Percentiles rank a stretch among this genome's conserved stretches.
Evolutionary conservation across 2,797 vertebrate species (phyloP).

Genomic region (Thaleichthys pacificus): DNA sequence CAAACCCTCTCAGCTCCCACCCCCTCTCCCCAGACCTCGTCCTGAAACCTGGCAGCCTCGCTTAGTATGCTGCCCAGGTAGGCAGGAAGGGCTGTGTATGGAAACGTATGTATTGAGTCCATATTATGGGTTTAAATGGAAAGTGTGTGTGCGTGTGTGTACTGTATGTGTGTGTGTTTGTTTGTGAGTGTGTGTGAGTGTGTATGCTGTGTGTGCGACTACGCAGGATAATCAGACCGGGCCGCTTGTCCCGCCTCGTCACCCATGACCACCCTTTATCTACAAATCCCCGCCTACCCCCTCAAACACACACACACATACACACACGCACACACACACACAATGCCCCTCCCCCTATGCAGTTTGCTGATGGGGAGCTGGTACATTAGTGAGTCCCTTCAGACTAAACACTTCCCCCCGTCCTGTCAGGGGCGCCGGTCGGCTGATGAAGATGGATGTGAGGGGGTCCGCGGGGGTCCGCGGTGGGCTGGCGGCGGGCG

Average conservation of each 20-base stretch:
- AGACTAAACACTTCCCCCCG: constrained; percentile 44
- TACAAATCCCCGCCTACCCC: too few relatives aligned
- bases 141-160: not conserved
- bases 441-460: constrained; percentile 67
- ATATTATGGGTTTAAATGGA: not conserved
- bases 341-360: too few relatives aligned
- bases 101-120: too few relatives aligned
- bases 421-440: constrained; percentile 39
- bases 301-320: not conserved
- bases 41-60: not conserved
- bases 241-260: not conserved
- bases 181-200: not conserved
- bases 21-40: not conserved
- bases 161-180: too few relatives aligned
- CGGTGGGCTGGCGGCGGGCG: constrained; percentile 42
- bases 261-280: not conserved
- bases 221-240: not conserved
- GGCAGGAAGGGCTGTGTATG: not conserved
- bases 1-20: not conserved
- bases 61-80: constrained; percentile 1
- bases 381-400: constrained; percentile 55
- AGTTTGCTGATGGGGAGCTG: constrained; percentile 8
- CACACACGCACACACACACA: not conserved
- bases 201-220: not conserved
- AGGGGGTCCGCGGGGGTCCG: constrained; percentile 14